phyloP scores from a whole-genome alignment of 2,797 vertebrate species.

The Gadopsis marmoratus region DNA sequence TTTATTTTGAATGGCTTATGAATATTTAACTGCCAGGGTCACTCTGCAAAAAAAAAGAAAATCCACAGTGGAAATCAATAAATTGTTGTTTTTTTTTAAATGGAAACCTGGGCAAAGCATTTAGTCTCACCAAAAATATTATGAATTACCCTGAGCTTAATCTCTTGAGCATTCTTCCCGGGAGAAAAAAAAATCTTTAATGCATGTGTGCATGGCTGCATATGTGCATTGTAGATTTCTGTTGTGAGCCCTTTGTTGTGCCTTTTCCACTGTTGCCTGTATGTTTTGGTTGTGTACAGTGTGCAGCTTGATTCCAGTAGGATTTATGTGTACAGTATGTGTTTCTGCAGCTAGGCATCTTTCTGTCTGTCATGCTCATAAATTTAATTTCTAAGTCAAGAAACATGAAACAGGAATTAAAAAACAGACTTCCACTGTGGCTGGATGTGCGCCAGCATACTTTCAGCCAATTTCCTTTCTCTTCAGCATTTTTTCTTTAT shows the following conservation, averaged over 20 bases:
- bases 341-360: constrained; percentile 68
- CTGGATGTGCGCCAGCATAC: constrained; percentile 75
- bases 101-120: constrained; percentile 73
- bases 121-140: constrained; percentile 71
- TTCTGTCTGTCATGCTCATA: constrained; percentile 80
- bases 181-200: constrained; percentile 42
- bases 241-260: constrained; percentile 51
- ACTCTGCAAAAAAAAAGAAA: constrained; percentile 64
- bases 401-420: constrained; percentile 84
- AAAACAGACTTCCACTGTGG: constrained; percentile 75
- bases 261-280: constrained; percentile 64
- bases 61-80: constrained; percentile 79
- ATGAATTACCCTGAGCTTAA: constrained; percentile 81
- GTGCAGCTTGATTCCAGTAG: constrained; percentile 54
- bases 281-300: constrained; percentile 50
- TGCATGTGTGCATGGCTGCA: constrained; percentile 36
- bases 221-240: constrained; percentile 49
- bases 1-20: constrained; percentile 86
- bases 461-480: constrained; percentile 75
- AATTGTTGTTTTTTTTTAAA: constrained; percentile 73
- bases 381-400: constrained; percentile 84
- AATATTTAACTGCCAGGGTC: constrained; percentile 83
- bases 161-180: constrained; percentile 69
- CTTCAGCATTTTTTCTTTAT: constrained; percentile 67
- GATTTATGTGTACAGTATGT: constrained; percentile 69